These are phyloP conservation scores for Oceanites oceanicus DNA, from an alignment of 2,113 vertebrate genomes.

Conservation along the genomic window DNA sequence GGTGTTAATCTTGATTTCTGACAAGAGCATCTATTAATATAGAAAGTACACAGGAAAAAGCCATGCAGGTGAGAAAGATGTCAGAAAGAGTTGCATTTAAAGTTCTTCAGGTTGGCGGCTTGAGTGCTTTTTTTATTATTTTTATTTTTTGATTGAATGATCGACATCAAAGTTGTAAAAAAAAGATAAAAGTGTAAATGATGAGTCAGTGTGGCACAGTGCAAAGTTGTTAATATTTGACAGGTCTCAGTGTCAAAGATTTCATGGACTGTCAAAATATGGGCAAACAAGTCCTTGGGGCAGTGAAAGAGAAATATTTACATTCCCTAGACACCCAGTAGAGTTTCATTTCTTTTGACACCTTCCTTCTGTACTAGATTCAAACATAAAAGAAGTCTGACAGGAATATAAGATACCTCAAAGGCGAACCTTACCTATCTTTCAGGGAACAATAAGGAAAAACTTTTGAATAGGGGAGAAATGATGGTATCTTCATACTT, in stretches of 20 bases:
- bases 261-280: constrained; percentile 86
- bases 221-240: constrained; percentile 82
- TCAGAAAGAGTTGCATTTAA: constrained; percentile 14
- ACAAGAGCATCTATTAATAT: neutral
- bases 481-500: neutral
- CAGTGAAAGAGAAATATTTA: constrained; percentile 85
- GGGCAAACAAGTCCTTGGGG: constrained; percentile 85
- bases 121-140: neutral
- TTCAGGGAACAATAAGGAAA: constrained; percentile 51
- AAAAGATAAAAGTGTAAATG: constrained; percentile 71
- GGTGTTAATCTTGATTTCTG: constrained; percentile 41
- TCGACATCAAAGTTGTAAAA: constrained; percentile 70
- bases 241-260: constrained; percentile 89
- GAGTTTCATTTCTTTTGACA: constrained; percentile 90
- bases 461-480: neutral
- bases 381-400: constrained; percentile 82
- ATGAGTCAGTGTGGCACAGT: constrained; percentile 69
- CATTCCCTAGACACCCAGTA: constrained; percentile 79
- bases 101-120: neutral
- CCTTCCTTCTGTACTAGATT: constrained; percentile 81
- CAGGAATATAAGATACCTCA: constrained; percentile 83
- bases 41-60: neutral
- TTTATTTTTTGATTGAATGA: constrained; percentile 67
- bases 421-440: constrained; percentile 77
- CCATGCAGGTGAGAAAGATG: neutral